These are phyloP conservation scores for Thaumatotibia leucotreta DNA, from an alignment of 1,140 invertebrate species.

Conservation along the genomic window DNA sequence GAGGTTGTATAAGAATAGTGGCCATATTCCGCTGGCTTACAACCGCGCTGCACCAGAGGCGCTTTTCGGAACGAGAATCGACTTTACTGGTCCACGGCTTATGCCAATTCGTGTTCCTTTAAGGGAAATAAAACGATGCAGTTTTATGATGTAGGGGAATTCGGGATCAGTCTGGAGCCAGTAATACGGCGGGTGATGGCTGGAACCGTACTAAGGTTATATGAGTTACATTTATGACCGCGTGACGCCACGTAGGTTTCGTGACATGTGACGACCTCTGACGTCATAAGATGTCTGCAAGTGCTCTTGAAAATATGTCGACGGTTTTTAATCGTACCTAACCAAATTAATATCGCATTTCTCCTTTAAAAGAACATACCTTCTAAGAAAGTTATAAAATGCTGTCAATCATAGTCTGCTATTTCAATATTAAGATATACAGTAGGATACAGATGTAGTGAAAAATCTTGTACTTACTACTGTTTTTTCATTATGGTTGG, in stretches of 20 bases:
- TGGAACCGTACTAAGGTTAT: neutral
- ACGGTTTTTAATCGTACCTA: too few species aligned
- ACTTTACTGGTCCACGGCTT: conserved; percentile 1
- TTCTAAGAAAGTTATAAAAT: too few species aligned
- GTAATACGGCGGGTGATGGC: neutral
- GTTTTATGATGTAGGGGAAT: conserved; percentile 11
- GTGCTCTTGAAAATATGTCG: too few species aligned
- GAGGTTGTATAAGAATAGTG: too few species aligned
- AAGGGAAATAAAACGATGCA: conserved; percentile 2
- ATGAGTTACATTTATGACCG: neutral
- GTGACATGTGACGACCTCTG: neutral
- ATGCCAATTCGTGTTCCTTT: conserved; percentile 8
- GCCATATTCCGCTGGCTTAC: neutral
- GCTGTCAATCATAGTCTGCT: too few species aligned
- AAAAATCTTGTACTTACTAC: too few species aligned
- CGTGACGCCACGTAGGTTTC: neutral
- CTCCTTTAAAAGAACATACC: too few species aligned
- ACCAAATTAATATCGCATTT: too few species aligned
- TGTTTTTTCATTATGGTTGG: too few species aligned
- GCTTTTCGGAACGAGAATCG: conserved; percentile 3
- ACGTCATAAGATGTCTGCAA: neutral
- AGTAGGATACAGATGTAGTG: too few species aligned
- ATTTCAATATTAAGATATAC: too few species aligned
- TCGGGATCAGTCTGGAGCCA: neutral
- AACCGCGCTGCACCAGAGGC: conserved; percentile 3